A percentile compares a stretch with the other conserved stretches of the same genome.
Evolutionary conservation across 2,888 invertebrate genomes (phyloP).

Genomic region (Sphaerophoria taeniata): DNA sequence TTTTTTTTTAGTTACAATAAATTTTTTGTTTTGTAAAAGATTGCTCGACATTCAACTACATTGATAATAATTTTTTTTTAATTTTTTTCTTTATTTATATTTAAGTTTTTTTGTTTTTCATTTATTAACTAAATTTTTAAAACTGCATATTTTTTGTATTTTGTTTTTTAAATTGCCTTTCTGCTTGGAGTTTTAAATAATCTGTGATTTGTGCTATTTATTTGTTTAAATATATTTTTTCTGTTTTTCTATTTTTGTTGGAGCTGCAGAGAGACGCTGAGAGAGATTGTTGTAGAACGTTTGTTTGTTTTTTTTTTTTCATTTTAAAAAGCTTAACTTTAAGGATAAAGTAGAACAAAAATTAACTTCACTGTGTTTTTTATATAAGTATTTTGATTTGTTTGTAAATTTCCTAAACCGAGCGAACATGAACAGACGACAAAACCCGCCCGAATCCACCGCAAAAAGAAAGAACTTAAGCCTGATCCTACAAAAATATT

Average conservation of each 20-base stretch:
- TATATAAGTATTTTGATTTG: conserved; percentile 34
- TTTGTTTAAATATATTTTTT: conserved; percentile 11
- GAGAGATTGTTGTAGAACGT: conserved; percentile 30
- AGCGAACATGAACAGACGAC: conserved; percentile 48
- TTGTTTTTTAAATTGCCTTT: conserved; percentile 52
- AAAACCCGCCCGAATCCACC: conserved; percentile 47
- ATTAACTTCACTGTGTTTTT: conserved; percentile 33
- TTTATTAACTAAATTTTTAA: conserved; percentile 28
- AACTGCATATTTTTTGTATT: conserved; percentile 17
- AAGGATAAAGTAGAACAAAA: conserved; percentile 14
- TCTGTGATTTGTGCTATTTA: conserved; percentile 63
- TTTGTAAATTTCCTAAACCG: conserved; percentile 63
- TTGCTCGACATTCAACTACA: conserved; percentile 72
- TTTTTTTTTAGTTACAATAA: conserved; percentile 2
- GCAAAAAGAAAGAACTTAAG: conserved; percentile 47
- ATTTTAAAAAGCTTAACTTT: conserved; percentile 15
- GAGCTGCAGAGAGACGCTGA: conserved; percentile 14
- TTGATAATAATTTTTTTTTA: conserved; percentile 65
- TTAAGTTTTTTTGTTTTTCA: conserved; percentile 9
- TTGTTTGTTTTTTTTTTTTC: conserved; percentile 27
- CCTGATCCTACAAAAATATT: conserved; percentile 27
- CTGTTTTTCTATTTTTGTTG: background rate
- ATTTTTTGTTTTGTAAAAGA: conserved; percentile 47
- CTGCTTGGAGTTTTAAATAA: conserved; percentile 28
- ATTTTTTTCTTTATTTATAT: conserved; percentile 30